Evolutionary conservation across 2,888 invertebrate species (phyloP).

Genomic region (Drosophila kambysellisi): DNA sequence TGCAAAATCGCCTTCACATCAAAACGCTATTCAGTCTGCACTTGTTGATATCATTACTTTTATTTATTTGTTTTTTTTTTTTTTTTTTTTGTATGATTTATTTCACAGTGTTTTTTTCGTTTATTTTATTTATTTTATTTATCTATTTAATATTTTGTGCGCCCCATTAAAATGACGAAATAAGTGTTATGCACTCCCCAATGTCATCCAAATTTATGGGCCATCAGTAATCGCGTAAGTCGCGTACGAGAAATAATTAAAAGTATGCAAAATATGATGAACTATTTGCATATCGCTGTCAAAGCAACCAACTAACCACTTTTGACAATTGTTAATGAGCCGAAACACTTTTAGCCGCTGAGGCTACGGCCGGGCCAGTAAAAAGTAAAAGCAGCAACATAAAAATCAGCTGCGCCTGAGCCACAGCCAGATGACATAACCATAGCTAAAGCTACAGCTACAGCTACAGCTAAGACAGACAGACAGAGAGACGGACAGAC

Average conservation of each 20-base stretch:
- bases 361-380: neutral
- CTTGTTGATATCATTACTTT: conserved; percentile 14
- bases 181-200: conserved; percentile 12
- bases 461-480: conserved; percentile 2
- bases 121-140: neutral
- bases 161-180: conserved; percentile 20
- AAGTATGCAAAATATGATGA: conserved; percentile 10
- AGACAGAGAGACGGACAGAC: neutral
- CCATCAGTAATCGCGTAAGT: conserved; percentile 4
- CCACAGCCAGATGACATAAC: conserved; percentile 4
- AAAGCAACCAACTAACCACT: conserved; percentile 2
- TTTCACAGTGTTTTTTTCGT: neutral
- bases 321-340: conserved; percentile 21
- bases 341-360: neutral
- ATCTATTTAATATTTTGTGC: neutral
- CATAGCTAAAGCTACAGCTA: neutral
- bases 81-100: neutral
- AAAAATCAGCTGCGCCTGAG: conserved; percentile 41
- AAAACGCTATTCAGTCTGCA: conserved; percentile 1
- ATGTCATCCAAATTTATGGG: conserved; percentile 9
- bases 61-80: neutral
- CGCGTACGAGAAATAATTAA: conserved; percentile 6
- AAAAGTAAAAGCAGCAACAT: conserved; percentile 44
- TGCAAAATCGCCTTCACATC: conserved; percentile 23
- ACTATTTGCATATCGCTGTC: conserved; percentile 1